These are phyloP conservation scores for Sinotaia quadrata DNA, from an alignment of 2,888 invertebrate species.

Conservation along the genomic window DNA sequence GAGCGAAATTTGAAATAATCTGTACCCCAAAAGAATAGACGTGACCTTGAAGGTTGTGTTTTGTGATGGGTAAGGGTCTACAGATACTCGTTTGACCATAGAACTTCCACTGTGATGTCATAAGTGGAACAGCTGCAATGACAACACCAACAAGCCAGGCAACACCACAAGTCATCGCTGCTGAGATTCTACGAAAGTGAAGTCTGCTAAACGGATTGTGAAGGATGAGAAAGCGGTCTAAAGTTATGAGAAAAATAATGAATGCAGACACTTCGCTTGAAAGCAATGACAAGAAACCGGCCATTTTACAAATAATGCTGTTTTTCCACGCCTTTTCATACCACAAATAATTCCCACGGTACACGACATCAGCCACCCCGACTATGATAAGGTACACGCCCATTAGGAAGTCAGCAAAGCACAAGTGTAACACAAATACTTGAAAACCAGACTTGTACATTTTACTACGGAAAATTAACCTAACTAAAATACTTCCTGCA, in stretches of 20 bases:
- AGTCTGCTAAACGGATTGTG: conserved; percentile 75
- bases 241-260: conserved; percentile 77
- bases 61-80: conserved; percentile 68
- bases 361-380: conserved; percentile 42
- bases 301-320: conserved; percentile 42
- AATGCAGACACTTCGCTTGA: conserved; percentile 78
- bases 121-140: conserved; percentile 61
- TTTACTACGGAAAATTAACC: conserved; percentile 14
- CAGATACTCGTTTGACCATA: conserved; percentile 63
- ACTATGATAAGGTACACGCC: conserved; percentile 47
- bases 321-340: conserved; percentile 46
- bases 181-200: conserved; percentile 46
- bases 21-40: background rate
- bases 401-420: conserved; percentile 40
- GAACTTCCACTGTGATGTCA: conserved; percentile 51
- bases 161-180: conserved; percentile 43
- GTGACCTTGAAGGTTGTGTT: conserved; percentile 14
- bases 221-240: conserved; percentile 78
- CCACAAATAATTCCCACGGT: conserved; percentile 47
- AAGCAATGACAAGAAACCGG: conserved; percentile 47
- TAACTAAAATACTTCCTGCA: conserved; percentile 22
- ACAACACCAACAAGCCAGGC: conserved; percentile 58
- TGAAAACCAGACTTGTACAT: conserved; percentile 12
- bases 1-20: background rate
- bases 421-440: conserved; percentile 25